Evolutionary conservation across 2,888 invertebrate genomes (phyloP).

Genomic region (Cyrtodaria siliqua): DNA sequence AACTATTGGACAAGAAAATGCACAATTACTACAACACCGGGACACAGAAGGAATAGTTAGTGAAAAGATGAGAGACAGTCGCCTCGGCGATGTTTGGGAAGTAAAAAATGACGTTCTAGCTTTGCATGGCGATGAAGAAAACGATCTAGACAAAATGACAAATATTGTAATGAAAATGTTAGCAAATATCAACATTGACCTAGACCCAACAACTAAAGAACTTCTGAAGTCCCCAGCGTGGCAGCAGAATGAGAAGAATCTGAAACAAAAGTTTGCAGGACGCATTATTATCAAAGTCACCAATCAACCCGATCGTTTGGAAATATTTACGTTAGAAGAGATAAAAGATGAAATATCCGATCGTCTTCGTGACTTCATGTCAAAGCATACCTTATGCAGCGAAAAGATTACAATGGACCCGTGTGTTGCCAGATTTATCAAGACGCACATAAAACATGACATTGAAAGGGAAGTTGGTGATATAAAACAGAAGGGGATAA

Average conservation of each 20-base stretch:
- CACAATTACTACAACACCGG: slow-evolving; percentile 21
- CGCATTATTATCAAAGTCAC: slow-evolving; percentile 28
- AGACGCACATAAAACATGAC: slow-evolving; percentile 9
- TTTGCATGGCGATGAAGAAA: slow-evolving; percentile 29
- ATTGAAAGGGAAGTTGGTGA: slow-evolving; percentile 15
- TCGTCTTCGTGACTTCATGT: slow-evolving; percentile 35
- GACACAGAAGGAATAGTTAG: slow-evolving; percentile 12
- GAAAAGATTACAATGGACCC: slow-evolving; percentile 33
- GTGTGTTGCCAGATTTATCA: slow-evolving; percentile 21
- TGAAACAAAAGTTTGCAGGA: slow-evolving; percentile 24
- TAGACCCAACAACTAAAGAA: slow-evolving; percentile 19
- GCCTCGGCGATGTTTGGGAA: slow-evolving; percentile 48
- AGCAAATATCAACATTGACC: slow-evolving; percentile 21
- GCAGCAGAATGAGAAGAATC: slow-evolving; percentile 25
- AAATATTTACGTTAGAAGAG: slow-evolving; percentile 33
- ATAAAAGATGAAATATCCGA: slow-evolving; percentile 25
- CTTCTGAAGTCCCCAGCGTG: slow-evolving; percentile 33
- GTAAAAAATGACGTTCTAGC: slow-evolving; percentile 11
- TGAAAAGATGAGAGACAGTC: slow-evolving; percentile 13
- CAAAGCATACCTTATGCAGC: slow-evolving; percentile 36
- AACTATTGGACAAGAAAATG: slow-evolving; percentile 19
- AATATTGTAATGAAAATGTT: slow-evolving; percentile 25
- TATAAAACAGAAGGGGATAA: slow-evolving; percentile 8
- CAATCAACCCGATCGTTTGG: slow-evolving; percentile 4
- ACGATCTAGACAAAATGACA: slow-evolving; percentile 35